Evolutionary conservation across 2,888 invertebrate genomes (phyloP).

Genomic region (Allacma fusca): DNA sequence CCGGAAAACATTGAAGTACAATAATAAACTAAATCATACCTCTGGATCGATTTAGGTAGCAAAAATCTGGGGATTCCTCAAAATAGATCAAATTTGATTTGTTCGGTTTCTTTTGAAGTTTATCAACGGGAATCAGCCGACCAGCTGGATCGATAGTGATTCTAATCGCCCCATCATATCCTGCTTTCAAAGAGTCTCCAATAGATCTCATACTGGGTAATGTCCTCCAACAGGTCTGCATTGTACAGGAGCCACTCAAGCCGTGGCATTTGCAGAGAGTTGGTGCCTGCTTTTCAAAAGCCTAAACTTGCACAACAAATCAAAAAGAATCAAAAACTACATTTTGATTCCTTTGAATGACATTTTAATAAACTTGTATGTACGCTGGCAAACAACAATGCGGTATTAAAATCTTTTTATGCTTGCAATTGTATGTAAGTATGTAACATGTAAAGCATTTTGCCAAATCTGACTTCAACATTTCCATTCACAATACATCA

Average conservation of each 20-base stretch:
- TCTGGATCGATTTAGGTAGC: slow-evolving; percentile 67
- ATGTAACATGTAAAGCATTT: too few relatives aligned
- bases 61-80: slow-evolving; percentile 91
- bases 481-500: too few relatives aligned
- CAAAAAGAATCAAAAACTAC: too few relatives aligned
- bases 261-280: slow-evolving; percentile 92
- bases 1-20: not conserved
- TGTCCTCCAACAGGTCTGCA: slow-evolving; percentile 88
- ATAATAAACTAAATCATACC: slow-evolving; percentile 42
- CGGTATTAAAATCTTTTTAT: too few relatives aligned
- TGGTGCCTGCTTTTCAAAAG: slow-evolving; percentile 69
- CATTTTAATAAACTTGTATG: too few relatives aligned
- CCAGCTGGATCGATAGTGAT: slow-evolving; percentile 91
- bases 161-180: slow-evolving; percentile 88
- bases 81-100: slow-evolving; percentile 86
- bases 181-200: slow-evolving; percentile 80
- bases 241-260: slow-evolving; percentile 87
- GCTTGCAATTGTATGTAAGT: too few relatives aligned
- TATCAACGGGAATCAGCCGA: slow-evolving; percentile 83
- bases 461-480: too few relatives aligned
- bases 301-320: slow-evolving; percentile 64
- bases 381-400: too few relatives aligned
- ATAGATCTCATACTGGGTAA: slow-evolving; percentile 88
- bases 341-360: too few relatives aligned
- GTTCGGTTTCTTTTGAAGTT: slow-evolving; percentile 80